Base-by-base conservation (phyloP, 30 jellyfish, hydroid and myxozoan species). In the Turritopsis dohrnii region DNA sequence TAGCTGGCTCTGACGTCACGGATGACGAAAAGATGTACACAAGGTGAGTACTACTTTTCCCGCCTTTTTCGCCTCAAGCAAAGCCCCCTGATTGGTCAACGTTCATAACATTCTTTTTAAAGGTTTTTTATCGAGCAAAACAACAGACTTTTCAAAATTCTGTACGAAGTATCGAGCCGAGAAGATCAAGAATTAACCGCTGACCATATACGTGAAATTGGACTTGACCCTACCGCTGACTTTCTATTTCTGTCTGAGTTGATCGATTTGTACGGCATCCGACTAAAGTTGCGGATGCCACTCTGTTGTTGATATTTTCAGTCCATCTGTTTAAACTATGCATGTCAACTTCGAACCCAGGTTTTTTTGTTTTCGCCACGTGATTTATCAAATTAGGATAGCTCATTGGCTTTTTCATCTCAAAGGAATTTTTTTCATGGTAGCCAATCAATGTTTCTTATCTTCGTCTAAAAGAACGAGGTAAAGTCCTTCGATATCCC, bases 211-310 rank as follows among this genome's bases (percentile, higher is more conserved):
- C 65, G 41, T 4, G 96, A 85, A 65, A 94, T 94, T 96, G 99
- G 99, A 28, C 96, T 94, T 84, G 99, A 94, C 72, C 99, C 99
- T 29, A 41, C 81, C 69, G 91, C 87, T 23, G 99, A 94, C 81
- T 71, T 94, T n/a, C 75, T 89, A n/a, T 94, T 94, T 65, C 81
- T 94, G 7, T 83, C 96, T 7, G 90, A 72, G 21, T 71, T 94
- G 52, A 90, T 86, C 25, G 99, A 94, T 31, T 76, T 88, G 24
- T 94, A 94, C 72, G 83, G 81, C 74, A 83, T 94, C 29, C 88
- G 88, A 66, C 83, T 94, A 28, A 80, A 84, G 1, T 65, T 88
- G 1, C 96, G 96, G 3, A 89, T 76, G 21, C 91, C 80, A 7
- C n/a, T 90, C 54, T 94, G 99, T 85, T 94, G 96, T 29, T 83